phyloP scores from a whole-genome alignment of 1,140 invertebrate genomes.

The Hycleus cichorii region DNA sequence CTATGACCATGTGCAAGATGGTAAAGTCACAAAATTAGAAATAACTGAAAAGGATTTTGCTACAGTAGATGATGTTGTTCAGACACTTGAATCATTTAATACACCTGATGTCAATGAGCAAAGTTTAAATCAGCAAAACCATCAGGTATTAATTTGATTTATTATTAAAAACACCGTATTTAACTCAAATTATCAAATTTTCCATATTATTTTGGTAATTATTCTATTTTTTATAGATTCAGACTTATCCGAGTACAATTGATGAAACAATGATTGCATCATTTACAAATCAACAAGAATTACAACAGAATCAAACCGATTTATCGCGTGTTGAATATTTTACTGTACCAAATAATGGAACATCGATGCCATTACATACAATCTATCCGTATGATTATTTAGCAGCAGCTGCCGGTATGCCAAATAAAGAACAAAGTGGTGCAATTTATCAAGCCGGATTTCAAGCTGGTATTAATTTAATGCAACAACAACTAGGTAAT shows the following conservation, averaged over 20 bases:
- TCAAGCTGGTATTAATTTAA: slow-evolving; percentile 40
- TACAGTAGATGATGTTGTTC: slow-evolving; percentile 47
- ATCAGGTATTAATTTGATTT: slow-evolving; percentile 19
- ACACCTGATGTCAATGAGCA: slow-evolving; percentile 45
- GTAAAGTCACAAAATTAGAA: slow-evolving; percentile 28
- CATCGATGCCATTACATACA: slow-evolving; percentile 38
- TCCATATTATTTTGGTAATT: not conserved
- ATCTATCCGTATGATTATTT: slow-evolving; percentile 38
- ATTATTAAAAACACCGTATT: not conserved
- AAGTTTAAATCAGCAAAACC: slow-evolving; percentile 35
- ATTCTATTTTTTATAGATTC: slow-evolving; percentile 23
- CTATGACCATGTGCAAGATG: slow-evolving; percentile 26
- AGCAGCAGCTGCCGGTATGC: slow-evolving; percentile 26
- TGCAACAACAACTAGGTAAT: slow-evolving; percentile 36
- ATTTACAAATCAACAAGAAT: slow-evolving; percentile 30
- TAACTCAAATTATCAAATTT: not conserved
- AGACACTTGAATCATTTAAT: slow-evolving; percentile 48
- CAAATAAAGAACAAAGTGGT: slow-evolving; percentile 31
- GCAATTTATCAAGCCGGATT: slow-evolving; percentile 42
- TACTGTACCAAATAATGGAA: slow-evolving; percentile 43
- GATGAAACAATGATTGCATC: slow-evolving; percentile 38
- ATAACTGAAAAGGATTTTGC: slow-evolving; percentile 26
- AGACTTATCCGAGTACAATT: slow-evolving; percentile 33
- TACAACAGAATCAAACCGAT: slow-evolving; percentile 20
- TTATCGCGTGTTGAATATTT: slow-evolving; percentile 45